Base-by-base conservation (phyloP, 2,797 vertebrate species). In the Phrynocephalus vlangalii region DNA sequence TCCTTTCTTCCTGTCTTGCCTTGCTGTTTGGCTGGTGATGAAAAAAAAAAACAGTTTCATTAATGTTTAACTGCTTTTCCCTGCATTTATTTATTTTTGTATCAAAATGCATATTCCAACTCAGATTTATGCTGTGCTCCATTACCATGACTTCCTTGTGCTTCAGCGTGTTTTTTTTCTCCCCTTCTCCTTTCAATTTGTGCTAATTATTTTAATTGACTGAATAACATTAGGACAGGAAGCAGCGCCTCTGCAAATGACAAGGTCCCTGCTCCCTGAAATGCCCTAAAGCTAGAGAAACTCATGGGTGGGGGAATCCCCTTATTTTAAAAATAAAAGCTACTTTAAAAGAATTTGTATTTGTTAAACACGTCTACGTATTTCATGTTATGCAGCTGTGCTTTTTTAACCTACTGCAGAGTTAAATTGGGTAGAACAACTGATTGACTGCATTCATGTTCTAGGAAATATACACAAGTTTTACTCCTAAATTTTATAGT, bases 361-460 rank as follows among this genome's bases (percentile, higher is more conserved):
- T 86, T 86, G 90, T 30, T 4, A 80, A 82, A 18, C 30, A n/a
- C 4, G 38, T 16, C n/a, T 18, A 7, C 10, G 6, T 80, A 73
- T 52, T 80, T 30, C 73, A 13, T 33, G n/a, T 48, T 76, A 50
- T 81, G 26, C 22, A 80, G 52, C 24, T 60, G 10, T 63, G 22
- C 30, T 63, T 66, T 82, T 68, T 56, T 9, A 16, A 83, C 26
- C 28, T n/a, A 82, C 30, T 76, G 56, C 30, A 11, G 28, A 76
- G 60, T 68, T 85, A 85, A 85, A 79, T 70, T 81, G 77, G 56
- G 28, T 15, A 79, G 24, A 82, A 50, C 79, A 72, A 76, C 5
- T 88, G 83, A 79, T 8, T 92, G 90, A 89, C 89, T 90, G 88
- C n/a, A 91, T 93, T 84, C 66, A 90, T 93, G 92, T 96, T 91